These are phyloP conservation scores for Micoletzkya japonica DNA, from an alignment of 2,888 invertebrate genomes.

Conservation along the genomic window DNA sequence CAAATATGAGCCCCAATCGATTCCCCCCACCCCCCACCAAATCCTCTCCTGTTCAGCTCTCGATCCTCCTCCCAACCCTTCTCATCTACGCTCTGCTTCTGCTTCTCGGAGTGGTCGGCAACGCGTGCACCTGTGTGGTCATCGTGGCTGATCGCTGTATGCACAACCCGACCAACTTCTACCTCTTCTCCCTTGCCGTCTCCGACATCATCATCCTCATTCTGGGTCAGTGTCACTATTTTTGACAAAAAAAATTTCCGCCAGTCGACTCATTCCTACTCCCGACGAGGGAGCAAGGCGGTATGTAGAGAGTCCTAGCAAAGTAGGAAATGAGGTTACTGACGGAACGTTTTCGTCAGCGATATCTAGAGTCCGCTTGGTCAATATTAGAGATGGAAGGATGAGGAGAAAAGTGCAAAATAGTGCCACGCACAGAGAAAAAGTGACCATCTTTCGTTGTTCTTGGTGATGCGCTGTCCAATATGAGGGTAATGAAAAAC, in stretches of 20 bases:
- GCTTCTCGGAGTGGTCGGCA: constrained; percentile 46
- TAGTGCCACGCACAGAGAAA: not conserved
- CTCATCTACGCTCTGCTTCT: constrained; percentile 55
- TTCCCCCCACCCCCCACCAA: too few relatives aligned
- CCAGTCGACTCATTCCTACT: too few relatives aligned
- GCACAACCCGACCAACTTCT: constrained; percentile 62
- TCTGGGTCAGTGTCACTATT: constrained; percentile 42
- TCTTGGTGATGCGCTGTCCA: too few relatives aligned
- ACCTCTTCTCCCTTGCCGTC: constrained; percentile 59
- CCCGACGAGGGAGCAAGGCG: too few relatives aligned
- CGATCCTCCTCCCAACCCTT: constrained; percentile 53
- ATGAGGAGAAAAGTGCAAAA: not conserved
- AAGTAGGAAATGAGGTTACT: too few relatives aligned
- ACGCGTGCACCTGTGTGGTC: not conserved
- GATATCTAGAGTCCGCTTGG: not conserved
- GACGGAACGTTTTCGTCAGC: too few relatives aligned
- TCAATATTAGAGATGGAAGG: too few relatives aligned
- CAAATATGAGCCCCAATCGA: too few relatives aligned
- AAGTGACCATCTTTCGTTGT: too few relatives aligned
- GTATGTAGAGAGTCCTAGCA: too few relatives aligned
- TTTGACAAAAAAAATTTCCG: too few relatives aligned
- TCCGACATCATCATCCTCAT: constrained; percentile 61
- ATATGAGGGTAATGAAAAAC: too few relatives aligned
- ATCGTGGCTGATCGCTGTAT: constrained; percentile 35
- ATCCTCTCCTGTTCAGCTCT: constrained; percentile 48